Evolutionary conservation across 2,113 vertebrate genomes (phyloP), one percentile per base, ranked within the genome.

Genomic region (Paedocypris sp.): DNA sequence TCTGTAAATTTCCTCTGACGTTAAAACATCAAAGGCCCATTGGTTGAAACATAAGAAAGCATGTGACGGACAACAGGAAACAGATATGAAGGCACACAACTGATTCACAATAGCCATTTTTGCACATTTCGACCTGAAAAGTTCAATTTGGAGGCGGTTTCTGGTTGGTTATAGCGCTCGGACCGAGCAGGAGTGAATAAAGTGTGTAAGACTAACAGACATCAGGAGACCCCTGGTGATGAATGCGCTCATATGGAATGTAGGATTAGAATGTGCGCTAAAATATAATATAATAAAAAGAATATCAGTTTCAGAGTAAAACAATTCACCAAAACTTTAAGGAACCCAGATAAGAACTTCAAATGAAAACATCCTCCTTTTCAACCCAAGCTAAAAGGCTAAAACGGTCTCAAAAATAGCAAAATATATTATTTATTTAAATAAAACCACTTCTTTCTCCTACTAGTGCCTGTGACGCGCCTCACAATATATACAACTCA

Each of bases 351-450:
- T 36, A 36, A 52, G 31, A 52, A 23, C 49, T 13, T 18, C 19
- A 16, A 6, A 8, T 12, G 46, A 26, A 36, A 35, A n/a, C n/a
- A n/a, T n/a, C n/a, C n/a, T n/a, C n/a, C n/a, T n/a, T n/a, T n/a
- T n/a, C n/a, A n/a, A n/a, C n/a, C n/a, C 1, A 7, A 32, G 32
- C n/a, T 23, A 70, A 81, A 79, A 73, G 63, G 4, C 11, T 45
- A 60, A 67, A 71, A 76, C n/a, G 67, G 58, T 41, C 52, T 41
- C 66, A 69, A 68, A 71, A 56, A 57, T 60, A 76, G 68, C 71
- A 62, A 83, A 81, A 87, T 83, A 85, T 84, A 83, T 87, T 83
- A 74, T 77, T 82, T 45, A 79, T 72, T 78, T 75, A 82, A 80
- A 79, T 80, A 83, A 75, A 80, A 74, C 60, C 31, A 75, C 58